Evolutionary conservation across 30 jellyfish, hydroid and myxozoan genomes (phyloP).

Genomic region (Haliclystus octoradiatus): DNA sequence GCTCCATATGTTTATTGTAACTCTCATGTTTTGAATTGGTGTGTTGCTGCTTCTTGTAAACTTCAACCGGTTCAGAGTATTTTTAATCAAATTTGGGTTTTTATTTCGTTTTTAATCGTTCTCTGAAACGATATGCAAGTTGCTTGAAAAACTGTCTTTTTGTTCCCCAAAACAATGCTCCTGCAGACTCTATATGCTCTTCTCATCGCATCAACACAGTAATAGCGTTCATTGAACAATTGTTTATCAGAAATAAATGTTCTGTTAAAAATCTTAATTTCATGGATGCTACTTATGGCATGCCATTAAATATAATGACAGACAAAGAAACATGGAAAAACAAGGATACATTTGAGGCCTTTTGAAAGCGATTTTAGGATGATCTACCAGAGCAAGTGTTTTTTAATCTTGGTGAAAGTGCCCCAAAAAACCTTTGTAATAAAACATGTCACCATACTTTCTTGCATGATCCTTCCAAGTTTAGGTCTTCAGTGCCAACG

Average conservation of each 20-base stretch:
- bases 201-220: background rate
- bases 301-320: background rate
- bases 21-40: conserved; percentile 25
- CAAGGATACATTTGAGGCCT: no score
- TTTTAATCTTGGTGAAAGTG: no score
- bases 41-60: conserved; percentile 32
- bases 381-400: no score
- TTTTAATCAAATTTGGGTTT: conserved; percentile 11
- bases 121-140: background rate
- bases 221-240: background rate
- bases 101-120: background rate
- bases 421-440: no score
- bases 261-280: background rate
- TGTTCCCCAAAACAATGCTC: background rate
- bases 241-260: no score
- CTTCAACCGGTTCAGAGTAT: conserved; percentile 3
- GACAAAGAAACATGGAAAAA: no score
- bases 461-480: no score
- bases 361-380: no score
- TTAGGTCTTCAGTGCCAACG: no score
- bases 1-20: conserved; percentile 33
- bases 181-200: conserved; percentile 1
- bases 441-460: no score
- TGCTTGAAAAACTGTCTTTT: background rate
- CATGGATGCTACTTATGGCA: background rate